phyloP scores from a whole-genome alignment of 2,797 vertebrate species.

The Pipistrellus pygmaeus region DNA sequence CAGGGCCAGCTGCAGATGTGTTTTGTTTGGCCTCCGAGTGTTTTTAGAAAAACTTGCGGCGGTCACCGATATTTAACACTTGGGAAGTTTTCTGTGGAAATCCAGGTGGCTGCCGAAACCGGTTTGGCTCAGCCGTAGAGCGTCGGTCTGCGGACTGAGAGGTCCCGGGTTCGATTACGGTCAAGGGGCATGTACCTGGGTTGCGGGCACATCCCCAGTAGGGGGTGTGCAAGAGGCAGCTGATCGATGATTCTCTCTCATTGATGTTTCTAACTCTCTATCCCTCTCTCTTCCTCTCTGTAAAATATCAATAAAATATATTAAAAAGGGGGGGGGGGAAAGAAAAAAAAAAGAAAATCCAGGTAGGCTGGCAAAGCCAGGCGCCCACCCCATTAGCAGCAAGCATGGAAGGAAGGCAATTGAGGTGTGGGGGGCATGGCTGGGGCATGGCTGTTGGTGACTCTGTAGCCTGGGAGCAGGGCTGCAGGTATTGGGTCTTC shows the following conservation, averaged over 20 bases:
- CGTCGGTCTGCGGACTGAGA: no score
- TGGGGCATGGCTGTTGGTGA: not conserved
- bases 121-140: no score
- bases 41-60: conserved; percentile 22
- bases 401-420: not conserved
- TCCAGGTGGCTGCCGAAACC: not conserved
- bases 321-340: no score
- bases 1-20: not conserved
- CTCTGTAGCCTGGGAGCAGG: not conserved
- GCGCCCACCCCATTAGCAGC: not conserved
- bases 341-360: no score
- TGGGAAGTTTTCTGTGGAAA: conserved; percentile 48
- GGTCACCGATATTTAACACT: conserved; percentile 30
- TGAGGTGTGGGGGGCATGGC: rapidly evolving
- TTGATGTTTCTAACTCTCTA: no score
- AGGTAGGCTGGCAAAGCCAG: not conserved
- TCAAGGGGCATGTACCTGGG: no score
- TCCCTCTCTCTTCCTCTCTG: no score
- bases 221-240: no score
- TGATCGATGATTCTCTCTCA: no score
- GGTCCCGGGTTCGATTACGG: no score
- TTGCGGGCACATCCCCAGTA: no score
- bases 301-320: no score
- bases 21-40: conserved; percentile 38
- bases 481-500: not conserved